Conservation (phyloP, 2,888 invertebrate genomes). For the Steromphala cineraria region DNA sequence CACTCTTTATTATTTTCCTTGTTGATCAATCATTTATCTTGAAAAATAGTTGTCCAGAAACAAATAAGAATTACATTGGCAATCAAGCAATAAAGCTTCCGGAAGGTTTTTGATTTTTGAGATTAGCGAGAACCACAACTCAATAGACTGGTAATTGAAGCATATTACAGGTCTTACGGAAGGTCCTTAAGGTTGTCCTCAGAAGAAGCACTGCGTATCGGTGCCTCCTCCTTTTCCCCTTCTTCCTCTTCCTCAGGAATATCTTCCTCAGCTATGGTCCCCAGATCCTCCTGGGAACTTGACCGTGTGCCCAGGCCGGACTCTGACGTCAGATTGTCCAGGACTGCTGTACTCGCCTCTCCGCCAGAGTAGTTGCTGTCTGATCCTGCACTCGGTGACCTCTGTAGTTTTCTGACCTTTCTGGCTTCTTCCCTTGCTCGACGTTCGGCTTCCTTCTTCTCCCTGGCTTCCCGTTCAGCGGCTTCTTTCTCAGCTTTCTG, state of each 20-base stretch:
- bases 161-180: neutral
- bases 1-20: no score
- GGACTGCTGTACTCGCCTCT: neutral
- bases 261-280: neutral
- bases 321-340: neutral
- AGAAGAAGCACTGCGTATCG: neutral
- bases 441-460: neutral
- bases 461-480: neutral
- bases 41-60: no score
- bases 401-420: neutral
- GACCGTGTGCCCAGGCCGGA: neutral
- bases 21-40: no score
- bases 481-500: conserved; percentile 3
- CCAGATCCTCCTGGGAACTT: neutral
- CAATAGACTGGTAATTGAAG: neutral
- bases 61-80: no score
- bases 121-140: neutral
- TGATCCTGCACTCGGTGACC: neutral
- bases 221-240: conserved; percentile 9
- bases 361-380: neutral
- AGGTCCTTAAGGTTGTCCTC: neutral
- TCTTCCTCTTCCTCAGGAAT: neutral
- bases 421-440: neutral
- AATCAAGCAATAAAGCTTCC: no score
- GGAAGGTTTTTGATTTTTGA: no score